Evolutionary conservation across 2,113 vertebrate species (phyloP).

Genomic region (Okapia johnstoni): DNA sequence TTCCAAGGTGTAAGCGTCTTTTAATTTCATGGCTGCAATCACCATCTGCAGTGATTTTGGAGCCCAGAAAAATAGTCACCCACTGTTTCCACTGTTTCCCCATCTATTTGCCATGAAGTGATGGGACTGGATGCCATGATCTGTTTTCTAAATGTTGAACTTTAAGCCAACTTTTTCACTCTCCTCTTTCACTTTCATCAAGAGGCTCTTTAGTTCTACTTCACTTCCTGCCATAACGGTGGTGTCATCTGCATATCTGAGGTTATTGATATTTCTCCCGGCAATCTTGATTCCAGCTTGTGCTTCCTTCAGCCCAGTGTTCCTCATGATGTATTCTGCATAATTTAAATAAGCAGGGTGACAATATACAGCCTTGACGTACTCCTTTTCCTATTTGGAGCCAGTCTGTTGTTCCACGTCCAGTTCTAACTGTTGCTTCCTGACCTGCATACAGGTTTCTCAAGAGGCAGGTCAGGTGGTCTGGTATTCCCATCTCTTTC

Average conservation of each 20-base stretch:
- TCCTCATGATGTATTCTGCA: neutral
- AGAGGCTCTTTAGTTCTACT: too few relatives aligned
- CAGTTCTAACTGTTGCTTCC: neutral
- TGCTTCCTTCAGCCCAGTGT: neutral
- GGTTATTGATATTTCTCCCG: neutral
- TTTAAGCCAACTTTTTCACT: neutral
- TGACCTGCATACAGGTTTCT: neutral
- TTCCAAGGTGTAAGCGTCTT: too few relatives aligned
- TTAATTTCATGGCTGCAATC: too few relatives aligned
- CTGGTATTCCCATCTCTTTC: neutral
- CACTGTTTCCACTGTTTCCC: too few relatives aligned
- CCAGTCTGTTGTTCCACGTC: too few relatives aligned
- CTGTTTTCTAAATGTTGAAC: neutral
- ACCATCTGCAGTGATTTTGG: too few relatives aligned
- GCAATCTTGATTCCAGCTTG: neutral
- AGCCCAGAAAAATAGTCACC: rapidly evolving
- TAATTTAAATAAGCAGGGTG: neutral
- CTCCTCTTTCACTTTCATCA: neutral
- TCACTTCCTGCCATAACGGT: too few relatives aligned
- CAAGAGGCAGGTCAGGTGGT: neutral
- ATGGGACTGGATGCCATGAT: too few relatives aligned
- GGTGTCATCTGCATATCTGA: too few relatives aligned
- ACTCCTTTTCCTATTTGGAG: too few relatives aligned
- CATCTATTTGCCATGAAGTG: too few relatives aligned
- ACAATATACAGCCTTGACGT: too few relatives aligned